Evolutionary conservation across 2,797 vertebrate species (phyloP), one percentile per base, ranked within the genome.

Genomic region (Thaleichthys pacificus): DNA sequence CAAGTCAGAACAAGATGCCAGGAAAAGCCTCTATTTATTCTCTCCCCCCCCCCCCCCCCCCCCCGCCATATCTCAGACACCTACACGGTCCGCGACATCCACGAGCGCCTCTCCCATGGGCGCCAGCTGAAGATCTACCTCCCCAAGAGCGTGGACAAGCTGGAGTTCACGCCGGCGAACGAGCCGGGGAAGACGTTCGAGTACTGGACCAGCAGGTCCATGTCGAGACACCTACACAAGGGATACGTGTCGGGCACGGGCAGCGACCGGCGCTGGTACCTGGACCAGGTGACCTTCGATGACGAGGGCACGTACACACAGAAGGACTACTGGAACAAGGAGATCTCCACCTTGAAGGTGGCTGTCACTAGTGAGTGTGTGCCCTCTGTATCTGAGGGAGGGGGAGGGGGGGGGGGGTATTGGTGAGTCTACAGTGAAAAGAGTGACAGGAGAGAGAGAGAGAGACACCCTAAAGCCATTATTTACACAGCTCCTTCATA

Each of bases 291-390:
- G 66, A 90, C 81, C 0, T 91, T 81, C 77, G 83, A 85, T 0
- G 86, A 92, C 62, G 19, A 87, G 68, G 91, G 91, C 47, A 90
- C 83, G 0, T 92, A 90, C 72, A 47, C 17, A 21, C 76, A 86
- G 67, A 80, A 0, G 32, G 87, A 89, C 77, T 70, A 0, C 32
- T 89, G 89, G 88, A 35, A 68, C 3, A 73, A 76, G 7, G 77
- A 82, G 67, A 64, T 83, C 42, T 83, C 84, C 24, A 66, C 4
- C 0, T 72, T 89, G 47, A 85, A 68, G 75, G 82, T 92, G 21
- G 85, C 71, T 0, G 79, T 92, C 22, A 54, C 21, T 5, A 0
- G 90, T 91, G 71, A 86, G 90, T 89, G n/a, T 42, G 17, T 49
- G 17, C 24, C 24, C 12, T 47, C 42, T 47, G 42, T 47, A 47